These are phyloP conservation scores for Grammomys dolichurus DNA, from an alignment of 2,113 vertebrate species.

Conservation along the genomic window DNA sequence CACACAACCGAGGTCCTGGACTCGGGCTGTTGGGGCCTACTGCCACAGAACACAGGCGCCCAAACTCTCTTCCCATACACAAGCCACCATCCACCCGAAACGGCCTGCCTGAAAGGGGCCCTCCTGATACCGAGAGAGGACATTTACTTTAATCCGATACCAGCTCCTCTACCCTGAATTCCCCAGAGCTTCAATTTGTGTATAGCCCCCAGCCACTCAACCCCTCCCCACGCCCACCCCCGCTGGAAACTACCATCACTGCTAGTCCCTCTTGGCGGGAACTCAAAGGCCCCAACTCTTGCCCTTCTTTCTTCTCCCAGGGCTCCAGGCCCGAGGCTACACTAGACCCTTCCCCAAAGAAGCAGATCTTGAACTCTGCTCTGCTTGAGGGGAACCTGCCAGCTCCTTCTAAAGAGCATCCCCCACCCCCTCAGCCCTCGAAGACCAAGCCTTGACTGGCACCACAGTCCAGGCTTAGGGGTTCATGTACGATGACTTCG, in stretches of 20 bases:
- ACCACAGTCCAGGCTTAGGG: slow-evolving; percentile 1
- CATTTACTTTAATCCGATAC: not conserved
- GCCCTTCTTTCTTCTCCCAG: not conserved
- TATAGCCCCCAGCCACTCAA: no score
- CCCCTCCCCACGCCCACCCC: no score
- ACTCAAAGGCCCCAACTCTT: not conserved
- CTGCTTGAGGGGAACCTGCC: not conserved
- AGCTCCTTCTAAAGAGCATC: not conserved
- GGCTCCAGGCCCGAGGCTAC: not conserved
- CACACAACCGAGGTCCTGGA: not conserved
- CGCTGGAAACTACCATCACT: not conserved
- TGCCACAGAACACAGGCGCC: not conserved
- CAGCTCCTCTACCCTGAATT: not conserved
- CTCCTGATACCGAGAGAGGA: not conserved
- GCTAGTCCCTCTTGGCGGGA: not conserved
- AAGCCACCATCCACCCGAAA: not conserved
- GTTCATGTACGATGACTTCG: not conserved
- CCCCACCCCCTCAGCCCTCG: not conserved
- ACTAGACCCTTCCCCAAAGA: not conserved
- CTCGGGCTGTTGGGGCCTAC: not conserved
- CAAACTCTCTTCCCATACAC: not conserved
- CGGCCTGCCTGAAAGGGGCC: not conserved
- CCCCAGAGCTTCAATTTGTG: not conserved
- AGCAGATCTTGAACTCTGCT: not conserved
- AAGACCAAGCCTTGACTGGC: not conserved